Evolutionary conservation across 2,797 vertebrate genomes (phyloP).

Genomic region (Diplodus puntazzo): DNA sequence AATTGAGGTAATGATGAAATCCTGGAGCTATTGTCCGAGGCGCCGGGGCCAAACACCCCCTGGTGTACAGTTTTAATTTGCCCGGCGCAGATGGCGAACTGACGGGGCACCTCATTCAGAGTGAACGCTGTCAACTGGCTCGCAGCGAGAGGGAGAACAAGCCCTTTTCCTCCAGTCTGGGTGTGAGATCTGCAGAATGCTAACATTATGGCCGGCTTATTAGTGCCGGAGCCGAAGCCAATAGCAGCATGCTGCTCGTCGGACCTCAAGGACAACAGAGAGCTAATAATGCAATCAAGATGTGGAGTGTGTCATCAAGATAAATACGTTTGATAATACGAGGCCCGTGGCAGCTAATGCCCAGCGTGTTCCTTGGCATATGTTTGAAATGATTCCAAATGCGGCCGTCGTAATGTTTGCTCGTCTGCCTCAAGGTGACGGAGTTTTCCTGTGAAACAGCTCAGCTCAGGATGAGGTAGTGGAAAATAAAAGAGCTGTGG

Average conservation of each 20-base stretch:
- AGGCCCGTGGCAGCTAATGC: conserved; percentile 40
- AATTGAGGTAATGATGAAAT: conserved; percentile 68
- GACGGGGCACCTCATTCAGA: conserved; percentile 81
- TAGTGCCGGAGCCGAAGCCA: conserved; percentile 67
- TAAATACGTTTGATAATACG: conserved; percentile 58
- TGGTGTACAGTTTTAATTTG: conserved; percentile 78
- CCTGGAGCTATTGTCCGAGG: conserved; percentile 63
- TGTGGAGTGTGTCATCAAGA: conserved; percentile 60
- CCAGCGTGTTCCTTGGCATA: conserved; percentile 30
- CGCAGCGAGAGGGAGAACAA: conserved; percentile 61
- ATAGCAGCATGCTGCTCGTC: conserved; percentile 61
- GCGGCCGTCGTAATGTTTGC: conserved; percentile 31
- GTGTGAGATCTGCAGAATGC: conserved; percentile 65
- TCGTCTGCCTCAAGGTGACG: conserved; percentile 41
- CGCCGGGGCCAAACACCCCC: conserved; percentile 66
- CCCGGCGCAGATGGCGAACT: conserved; percentile 81
- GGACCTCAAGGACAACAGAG: conserved; percentile 73
- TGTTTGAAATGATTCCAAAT: conserved; percentile 44
- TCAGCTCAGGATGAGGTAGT: conserved; percentile 37
- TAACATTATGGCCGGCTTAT: conserved; percentile 74
- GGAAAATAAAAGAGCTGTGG: conserved; percentile 16
- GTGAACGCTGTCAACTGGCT: conserved; percentile 75
- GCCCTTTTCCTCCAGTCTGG: conserved; percentile 52
- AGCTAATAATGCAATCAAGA: conserved; percentile 66
- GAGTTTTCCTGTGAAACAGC: conserved; percentile 39